Conservation (phyloP, 2,888 invertebrate species). For the Raillietiella orientalis region DNA sequence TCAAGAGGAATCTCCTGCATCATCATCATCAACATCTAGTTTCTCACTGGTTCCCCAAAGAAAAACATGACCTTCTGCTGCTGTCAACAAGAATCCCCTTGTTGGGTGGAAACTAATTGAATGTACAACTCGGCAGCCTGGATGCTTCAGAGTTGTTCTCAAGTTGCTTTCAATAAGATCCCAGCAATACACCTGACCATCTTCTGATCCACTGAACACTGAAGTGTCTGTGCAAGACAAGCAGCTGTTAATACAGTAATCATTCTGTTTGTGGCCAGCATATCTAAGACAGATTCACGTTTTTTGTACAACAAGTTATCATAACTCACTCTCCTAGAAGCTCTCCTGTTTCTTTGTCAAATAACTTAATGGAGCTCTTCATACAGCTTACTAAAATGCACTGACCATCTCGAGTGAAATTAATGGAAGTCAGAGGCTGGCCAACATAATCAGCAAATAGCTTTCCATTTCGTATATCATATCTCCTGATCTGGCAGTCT, state of each 20-base stretch:
- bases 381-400: slow-evolving; percentile 57
- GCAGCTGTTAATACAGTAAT: slow-evolving; percentile 57
- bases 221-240: slow-evolving; percentile 50
- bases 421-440: too few species aligned
- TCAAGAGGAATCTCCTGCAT: not conserved
- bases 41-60: slow-evolving; percentile 21
- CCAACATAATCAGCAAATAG: slow-evolving; percentile 53
- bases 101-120: slow-evolving; percentile 52
- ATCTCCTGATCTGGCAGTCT: slow-evolving; percentile 53
- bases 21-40: slow-evolving; percentile 5
- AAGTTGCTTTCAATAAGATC: slow-evolving; percentile 45
- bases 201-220: slow-evolving; percentile 61
- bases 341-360: slow-evolving; percentile 61
- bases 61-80: slow-evolving; percentile 32
- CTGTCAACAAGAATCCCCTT: slow-evolving; percentile 31
- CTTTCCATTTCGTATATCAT: slow-evolving; percentile 64
- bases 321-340: slow-evolving; percentile 23
- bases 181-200: slow-evolving; percentile 59
- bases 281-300: slow-evolving; percentile 20
- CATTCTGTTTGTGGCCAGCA: slow-evolving; percentile 42
- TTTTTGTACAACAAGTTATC: slow-evolving; percentile 5
- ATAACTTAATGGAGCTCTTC: slow-evolving; percentile 42
- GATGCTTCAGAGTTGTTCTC: slow-evolving; percentile 12
- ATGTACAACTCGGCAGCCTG: slow-evolving; percentile 27
- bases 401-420: slow-evolving; percentile 63